Base-by-base conservation (phyloP, 2,113 vertebrate genomes). In the Cyphomyrus plagiostoma region DNA sequence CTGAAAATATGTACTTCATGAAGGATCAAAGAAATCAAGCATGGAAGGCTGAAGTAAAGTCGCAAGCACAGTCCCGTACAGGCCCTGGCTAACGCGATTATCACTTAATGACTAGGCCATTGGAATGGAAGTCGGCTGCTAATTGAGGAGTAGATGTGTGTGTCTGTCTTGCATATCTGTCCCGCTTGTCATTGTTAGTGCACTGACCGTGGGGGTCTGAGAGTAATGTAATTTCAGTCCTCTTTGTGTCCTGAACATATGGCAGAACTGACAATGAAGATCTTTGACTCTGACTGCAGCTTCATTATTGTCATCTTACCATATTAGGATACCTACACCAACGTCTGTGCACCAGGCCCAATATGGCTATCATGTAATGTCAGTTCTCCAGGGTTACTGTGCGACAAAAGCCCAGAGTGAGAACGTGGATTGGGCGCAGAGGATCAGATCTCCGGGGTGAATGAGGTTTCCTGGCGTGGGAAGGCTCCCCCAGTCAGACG, bases 371-470 rank as follows among this genome's bases (percentile, higher is more conserved):
- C 62, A 11, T 70, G 26, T 30, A 30, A 70, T 70, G 62, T 70
- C n/a, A 10, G n/a, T 70, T 70, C 62, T 70, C 10, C 62, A 30
- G 49, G 26, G 15, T 30, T 26, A n/a, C 89, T 1, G 35, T 50
- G 66, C 30, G 74, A 66, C 17, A 74, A 84, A 46, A 84, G 46
- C 45, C 49, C 35, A 53, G 19, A 52, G 77, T 90, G 46, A 45
- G 0, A 62, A 62, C 1, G 26, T 17, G 42, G 3, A 58, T 30
- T 35, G 39, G 30, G 91, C 85, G 89, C 91, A 88, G 92, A 92
- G 93, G 92, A 92, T 94, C 92, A 91, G 92, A 92, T 92, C 89
- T 80, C 77, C 39, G 89, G 90, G 91, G 30, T 77, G 70, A 17
- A 23, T 5, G 70, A 7, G 30, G 30, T 9, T 77, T 77, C 70